Percentiles rank a stretch among this genome's conserved stretches.
Evolutionary conservation across 2,113 vertebrate species (phyloP).

Genomic region (Leucoraja erinaceus): DNA sequence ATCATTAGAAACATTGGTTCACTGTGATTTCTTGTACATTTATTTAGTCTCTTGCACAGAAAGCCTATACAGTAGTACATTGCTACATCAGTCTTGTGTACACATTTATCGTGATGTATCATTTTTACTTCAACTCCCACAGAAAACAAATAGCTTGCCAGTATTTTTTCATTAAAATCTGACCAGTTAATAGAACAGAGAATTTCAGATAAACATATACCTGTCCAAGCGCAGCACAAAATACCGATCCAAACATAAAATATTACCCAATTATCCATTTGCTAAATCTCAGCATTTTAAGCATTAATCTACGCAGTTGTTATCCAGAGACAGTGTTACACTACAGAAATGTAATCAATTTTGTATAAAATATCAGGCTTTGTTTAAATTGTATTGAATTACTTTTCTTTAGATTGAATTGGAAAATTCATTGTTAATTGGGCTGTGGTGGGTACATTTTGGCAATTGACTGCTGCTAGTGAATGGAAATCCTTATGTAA

Average conservation of each 20-base stretch:
- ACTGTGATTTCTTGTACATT: no score
- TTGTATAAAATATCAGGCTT: not conserved
- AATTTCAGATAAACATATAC: not conserved
- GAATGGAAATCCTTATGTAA: not conserved
- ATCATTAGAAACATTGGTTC: no score
- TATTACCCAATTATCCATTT: conserved; percentile 26
- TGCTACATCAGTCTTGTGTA: not conserved
- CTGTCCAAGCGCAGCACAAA: not conserved
- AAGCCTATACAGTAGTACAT: no score
- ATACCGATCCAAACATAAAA: not conserved
- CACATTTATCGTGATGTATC: not conserved
- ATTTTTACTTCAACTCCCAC: not conserved
- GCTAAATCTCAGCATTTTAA: not conserved
- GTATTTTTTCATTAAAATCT: conserved; percentile 5
- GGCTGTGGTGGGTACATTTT: not conserved
- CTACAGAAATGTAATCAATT: conserved; percentile 8
- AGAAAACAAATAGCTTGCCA: not conserved
- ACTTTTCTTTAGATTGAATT: conserved; percentile 2
- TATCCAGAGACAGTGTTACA: not conserved
- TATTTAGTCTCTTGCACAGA: no score
- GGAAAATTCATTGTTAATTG: conserved; percentile 23
- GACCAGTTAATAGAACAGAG: not conserved
- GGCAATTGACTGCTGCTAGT: not conserved
- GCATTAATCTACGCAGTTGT: not conserved
- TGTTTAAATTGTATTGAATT: conserved; percentile 5